Evolutionary conservation across 23 tunicate genomes (phyloP), one percentile per base, ranked within the genome.

Genomic region (Halocynthia roretzi): DNA sequence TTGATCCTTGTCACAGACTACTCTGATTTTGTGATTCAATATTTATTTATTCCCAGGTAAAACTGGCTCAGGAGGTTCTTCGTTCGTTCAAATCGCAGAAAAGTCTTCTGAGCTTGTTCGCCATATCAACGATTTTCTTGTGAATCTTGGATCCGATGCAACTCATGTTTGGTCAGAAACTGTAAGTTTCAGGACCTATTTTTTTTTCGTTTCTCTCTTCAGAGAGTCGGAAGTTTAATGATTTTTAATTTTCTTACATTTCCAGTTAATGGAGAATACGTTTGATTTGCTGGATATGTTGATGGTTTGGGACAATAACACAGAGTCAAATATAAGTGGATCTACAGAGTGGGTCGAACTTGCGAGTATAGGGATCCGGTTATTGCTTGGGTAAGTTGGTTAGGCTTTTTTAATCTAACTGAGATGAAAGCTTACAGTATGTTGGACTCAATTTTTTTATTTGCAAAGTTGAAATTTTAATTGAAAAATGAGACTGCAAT

Each of bases 211-310:
- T 51, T 72, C 65, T 72, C n/a, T 21, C 65, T 72, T 72, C 68
- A 72, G 2, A 11, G 62, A n/a, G 44, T 31, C 44, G 4, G 44
- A 31, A 31, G 44, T 31, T 31, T 31, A 31, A 31, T 31, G 44
- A 31, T 31, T 31, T 31, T 12, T n/a, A 23, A 7, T 74, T 10
- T 56, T 48, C 1, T 6, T 22, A 40, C 55, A 11, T 67, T 49
- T 57, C 8, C 88, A 90, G 89, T 76, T 90, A 22, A 71, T 90
- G 85, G 80, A 85, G 50, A 85, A 85, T 73, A 55, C 82, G 20
- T 91, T 81, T 77, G 87, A 77, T n/a, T 40, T 85, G 44, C 81
- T 86, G 55, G 97, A 91, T 57, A 81, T 83, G 12, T 80, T 90
- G 19, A 54, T 82, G 21, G 96, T 90, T 6, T 90, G 96, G 96